Conservation (phyloP, 2,113 vertebrate genomes). For the Cyprinodon tularosa region DNA sequence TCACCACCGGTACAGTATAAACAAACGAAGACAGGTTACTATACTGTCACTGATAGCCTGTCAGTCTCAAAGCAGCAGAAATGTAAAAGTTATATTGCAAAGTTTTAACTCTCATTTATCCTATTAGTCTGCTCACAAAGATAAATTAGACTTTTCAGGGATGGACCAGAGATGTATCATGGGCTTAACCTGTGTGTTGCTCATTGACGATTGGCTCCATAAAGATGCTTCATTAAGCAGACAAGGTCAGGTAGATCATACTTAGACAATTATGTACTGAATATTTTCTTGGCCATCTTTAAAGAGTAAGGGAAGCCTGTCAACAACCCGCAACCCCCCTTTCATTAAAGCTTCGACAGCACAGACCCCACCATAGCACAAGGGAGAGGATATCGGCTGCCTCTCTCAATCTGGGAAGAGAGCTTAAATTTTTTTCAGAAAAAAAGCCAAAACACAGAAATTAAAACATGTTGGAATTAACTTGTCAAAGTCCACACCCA, state of each 20-base stretch:
- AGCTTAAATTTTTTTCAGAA: background rate
- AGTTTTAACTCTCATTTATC: background rate
- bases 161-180: background rate
- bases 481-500: background rate
- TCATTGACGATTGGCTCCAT: background rate
- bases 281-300: background rate
- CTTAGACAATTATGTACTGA: background rate
- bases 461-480: background rate
- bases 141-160: background rate
- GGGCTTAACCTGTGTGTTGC: background rate
- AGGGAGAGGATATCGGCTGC: no score
- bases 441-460: background rate
- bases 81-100: background rate
- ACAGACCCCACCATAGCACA: no score
- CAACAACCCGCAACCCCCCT: no score
- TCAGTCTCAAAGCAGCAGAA: background rate
- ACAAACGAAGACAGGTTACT: background rate
- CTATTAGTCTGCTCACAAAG: background rate
- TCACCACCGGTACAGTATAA: slow-evolving; percentile 22
- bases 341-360: no score
- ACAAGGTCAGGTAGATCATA: background rate
- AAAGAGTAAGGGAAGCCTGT: background rate
- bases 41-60: background rate
- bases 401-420: no score
- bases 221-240: background rate